phyloP scores from a whole-genome alignment of 2,888 invertebrate genomes.

The Meganola albula region DNA sequence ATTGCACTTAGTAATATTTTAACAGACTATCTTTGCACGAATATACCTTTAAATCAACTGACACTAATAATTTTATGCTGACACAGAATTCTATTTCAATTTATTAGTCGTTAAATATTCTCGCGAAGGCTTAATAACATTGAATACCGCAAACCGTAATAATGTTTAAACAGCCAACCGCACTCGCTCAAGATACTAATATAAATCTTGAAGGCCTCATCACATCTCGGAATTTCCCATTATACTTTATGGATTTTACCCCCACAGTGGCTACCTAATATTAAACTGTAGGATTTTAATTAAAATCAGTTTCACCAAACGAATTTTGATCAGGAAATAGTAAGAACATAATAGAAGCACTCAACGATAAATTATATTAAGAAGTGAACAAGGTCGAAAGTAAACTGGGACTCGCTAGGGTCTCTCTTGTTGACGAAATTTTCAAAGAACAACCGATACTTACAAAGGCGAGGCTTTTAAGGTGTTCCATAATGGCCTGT shows the following conservation, averaged over 20 bases:
- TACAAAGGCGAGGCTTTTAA: constrained; percentile 3
- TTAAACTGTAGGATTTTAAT: constrained; percentile 55
- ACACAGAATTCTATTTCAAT: neutral
- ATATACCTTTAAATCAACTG: too few species aligned
- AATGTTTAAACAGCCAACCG: constrained; percentile 37
- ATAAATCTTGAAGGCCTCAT: constrained; percentile 66
- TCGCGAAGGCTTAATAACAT: constrained; percentile 18
- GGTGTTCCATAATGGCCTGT: constrained; percentile 6
- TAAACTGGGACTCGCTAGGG: constrained; percentile 20
- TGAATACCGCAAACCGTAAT: constrained; percentile 25
- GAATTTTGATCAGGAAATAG: too few species aligned
- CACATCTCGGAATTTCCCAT: constrained; percentile 63
- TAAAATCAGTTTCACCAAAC: too few species aligned
- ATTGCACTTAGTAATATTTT: too few species aligned
- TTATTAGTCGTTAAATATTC: too few species aligned
- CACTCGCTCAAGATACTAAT: constrained; percentile 45
- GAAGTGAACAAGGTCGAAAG: constrained; percentile 36
- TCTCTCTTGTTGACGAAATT: constrained; percentile 8
- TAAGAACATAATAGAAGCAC: too few species aligned
- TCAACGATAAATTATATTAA: constrained; percentile 54
- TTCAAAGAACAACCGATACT: constrained; percentile 15
- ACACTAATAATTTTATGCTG: too few species aligned
- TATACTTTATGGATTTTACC: constrained; percentile 70
- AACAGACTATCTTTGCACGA: too few species aligned
- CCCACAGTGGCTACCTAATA: constrained; percentile 63